Conservation (phyloP, 2,113 vertebrate species). For the Pituophis catenifer region DNA sequence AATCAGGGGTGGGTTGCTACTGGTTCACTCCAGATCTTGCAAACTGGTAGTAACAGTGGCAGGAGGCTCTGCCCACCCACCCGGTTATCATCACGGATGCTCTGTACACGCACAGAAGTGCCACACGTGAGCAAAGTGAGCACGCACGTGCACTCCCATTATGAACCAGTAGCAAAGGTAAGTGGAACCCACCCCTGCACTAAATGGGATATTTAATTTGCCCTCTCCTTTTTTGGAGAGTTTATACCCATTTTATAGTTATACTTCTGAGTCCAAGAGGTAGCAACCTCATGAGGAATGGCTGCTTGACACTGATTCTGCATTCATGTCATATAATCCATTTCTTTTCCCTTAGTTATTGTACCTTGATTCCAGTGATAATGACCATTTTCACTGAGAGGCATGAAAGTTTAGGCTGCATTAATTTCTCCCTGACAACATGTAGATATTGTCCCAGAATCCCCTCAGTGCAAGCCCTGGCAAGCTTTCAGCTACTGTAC, state of each 20-base stretch:
- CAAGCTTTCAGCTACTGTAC: not conserved
- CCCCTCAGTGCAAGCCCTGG: not conserved
- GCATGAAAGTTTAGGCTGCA: not conserved
- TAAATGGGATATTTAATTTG: not conserved
- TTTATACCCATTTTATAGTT: not conserved
- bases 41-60: no score
- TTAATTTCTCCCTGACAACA: not conserved
- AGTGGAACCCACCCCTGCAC: no score
- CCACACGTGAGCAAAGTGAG: no score
- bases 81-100: no score
- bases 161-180: no score
- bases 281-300: not conserved
- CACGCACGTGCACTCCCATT: no score
- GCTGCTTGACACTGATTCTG: not conserved
- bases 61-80: no score
- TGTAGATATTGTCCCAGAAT: not conserved
- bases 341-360: not conserved
- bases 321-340: not conserved
- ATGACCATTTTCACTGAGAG: not conserved
- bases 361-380: not conserved
- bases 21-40: no score
- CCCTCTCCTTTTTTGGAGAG: not conserved
- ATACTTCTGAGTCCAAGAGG: not conserved
- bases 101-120: no score
- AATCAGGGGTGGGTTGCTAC: not conserved